Conservation (phyloP, 2,797 vertebrate genomes). For the Melanotaenia nigrans region DNA sequence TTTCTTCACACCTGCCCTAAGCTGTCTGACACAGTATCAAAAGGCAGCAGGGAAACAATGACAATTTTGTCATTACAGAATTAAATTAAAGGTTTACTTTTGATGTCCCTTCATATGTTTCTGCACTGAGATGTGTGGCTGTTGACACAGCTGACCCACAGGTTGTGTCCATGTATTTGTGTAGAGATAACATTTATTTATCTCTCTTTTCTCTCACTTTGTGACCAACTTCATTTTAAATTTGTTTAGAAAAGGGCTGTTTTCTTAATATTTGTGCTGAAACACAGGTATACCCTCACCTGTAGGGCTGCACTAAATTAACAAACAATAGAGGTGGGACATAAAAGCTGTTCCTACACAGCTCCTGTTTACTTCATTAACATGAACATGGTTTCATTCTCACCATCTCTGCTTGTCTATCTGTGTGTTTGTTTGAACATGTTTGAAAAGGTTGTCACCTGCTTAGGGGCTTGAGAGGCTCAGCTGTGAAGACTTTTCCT, state of each 20-base stretch:
- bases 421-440: slow-evolving; percentile 25
- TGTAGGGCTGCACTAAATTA: slow-evolving; percentile 39
- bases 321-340: slow-evolving; percentile 40
- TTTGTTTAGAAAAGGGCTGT: slow-evolving; percentile 8
- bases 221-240: not conserved
- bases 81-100: slow-evolving; percentile 15
- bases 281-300: slow-evolving; percentile 13
- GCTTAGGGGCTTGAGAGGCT: slow-evolving; percentile 7
- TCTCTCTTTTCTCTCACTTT: not conserved
- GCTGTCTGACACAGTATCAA: slow-evolving; percentile 32
- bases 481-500: slow-evolving; percentile 32
- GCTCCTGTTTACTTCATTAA: slow-evolving; percentile 15
- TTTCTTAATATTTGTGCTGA: slow-evolving; percentile 24
- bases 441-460: slow-evolving; percentile 53
- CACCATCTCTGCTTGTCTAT: slow-evolving; percentile 3
- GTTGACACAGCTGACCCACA: slow-evolving; percentile 7
- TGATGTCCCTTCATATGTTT: slow-evolving; percentile 24
- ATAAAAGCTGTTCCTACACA: slow-evolving; percentile 53
- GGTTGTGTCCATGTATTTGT: slow-evolving; percentile 12
- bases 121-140: not conserved
- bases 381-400: slow-evolving; percentile 5
- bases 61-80: slow-evolving; percentile 32
- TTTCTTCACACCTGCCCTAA: slow-evolving; percentile 37
- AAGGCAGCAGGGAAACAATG: slow-evolving; percentile 4
- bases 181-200: slow-evolving; percentile 9